phyloP scores from a whole-genome alignment of 2,888 invertebrate species.

The Nezara viridula region DNA sequence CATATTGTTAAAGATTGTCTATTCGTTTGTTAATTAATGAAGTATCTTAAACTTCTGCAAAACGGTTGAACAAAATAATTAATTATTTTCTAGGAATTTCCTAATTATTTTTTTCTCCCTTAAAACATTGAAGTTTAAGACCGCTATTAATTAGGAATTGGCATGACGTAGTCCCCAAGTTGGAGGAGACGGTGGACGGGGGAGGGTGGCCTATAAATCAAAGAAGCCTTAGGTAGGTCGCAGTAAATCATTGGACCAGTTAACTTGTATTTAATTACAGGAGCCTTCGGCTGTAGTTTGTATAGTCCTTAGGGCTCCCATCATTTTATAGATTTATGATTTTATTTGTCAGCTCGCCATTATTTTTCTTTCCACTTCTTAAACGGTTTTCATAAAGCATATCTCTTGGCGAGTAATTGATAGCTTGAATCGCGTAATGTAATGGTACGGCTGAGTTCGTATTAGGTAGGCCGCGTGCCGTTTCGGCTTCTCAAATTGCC shows the following conservation, averaged over 20 bases:
- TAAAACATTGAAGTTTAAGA: background rate
- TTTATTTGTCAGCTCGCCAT: constrained; percentile 25
- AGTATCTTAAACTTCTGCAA: too few species aligned
- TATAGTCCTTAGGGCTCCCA: background rate
- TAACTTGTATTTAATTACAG: constrained; percentile 34
- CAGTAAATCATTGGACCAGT: constrained; percentile 10
- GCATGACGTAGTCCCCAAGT: background rate
- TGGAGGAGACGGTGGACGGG: background rate
- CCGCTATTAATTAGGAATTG: background rate
- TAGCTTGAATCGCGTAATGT: background rate
- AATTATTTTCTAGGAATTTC: too few species aligned
- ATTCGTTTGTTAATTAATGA: too few species aligned
- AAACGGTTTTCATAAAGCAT: background rate
- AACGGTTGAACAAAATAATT: too few species aligned
- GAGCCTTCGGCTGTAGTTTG: background rate
- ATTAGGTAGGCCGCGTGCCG: background rate
- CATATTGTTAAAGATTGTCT: too few species aligned
- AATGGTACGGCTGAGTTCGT: background rate
- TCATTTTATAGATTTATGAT: background rate
- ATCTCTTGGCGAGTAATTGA: background rate
- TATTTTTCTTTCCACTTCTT: constrained; percentile 1
- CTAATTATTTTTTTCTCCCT: too few species aligned
- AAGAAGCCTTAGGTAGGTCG: background rate
- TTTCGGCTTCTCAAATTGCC: background rate
- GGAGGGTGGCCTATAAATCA: background rate